These are phyloP conservation scores for Kuschelorhynchus macadamiae DNA, from an alignment of 2,888 invertebrate species.

Conservation along the genomic window DNA sequence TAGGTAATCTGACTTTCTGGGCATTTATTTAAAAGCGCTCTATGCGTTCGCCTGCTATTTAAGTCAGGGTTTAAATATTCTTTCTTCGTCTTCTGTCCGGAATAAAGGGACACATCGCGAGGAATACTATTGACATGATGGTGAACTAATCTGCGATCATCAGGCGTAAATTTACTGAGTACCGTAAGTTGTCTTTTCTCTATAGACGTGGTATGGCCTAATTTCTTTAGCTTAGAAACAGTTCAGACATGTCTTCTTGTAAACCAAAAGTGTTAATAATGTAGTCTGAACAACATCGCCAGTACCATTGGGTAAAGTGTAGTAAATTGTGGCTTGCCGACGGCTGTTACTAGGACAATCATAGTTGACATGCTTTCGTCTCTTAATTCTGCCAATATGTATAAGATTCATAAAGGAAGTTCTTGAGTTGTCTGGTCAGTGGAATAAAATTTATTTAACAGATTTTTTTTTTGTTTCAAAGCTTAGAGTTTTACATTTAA, in stretches of 20 bases:
- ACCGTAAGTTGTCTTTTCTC: constrained; percentile 7
- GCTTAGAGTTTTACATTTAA: background rate
- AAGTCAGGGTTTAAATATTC: constrained; percentile 9
- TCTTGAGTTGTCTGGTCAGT: constrained; percentile 3
- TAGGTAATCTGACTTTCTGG: constrained; percentile 5
- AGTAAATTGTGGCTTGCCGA: constrained; percentile 12
- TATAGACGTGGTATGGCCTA: constrained; percentile 12
- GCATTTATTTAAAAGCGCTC: background rate
- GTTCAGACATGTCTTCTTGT: constrained; percentile 4
- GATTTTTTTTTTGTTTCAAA: constrained; percentile 6
- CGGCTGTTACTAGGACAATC: constrained; percentile 12
- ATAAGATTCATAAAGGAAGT: constrained; percentile 2
- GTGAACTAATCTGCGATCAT: constrained; percentile 7
- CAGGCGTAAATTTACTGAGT: constrained; percentile 5
- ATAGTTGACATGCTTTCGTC: constrained; percentile 15
- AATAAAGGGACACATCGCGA: constrained; percentile 7
- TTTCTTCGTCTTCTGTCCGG: background rate
- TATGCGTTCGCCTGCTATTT: background rate
- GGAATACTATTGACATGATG: constrained; percentile 4
- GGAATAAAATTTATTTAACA: constrained; percentile 12
- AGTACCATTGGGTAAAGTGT: constrained; percentile 20
- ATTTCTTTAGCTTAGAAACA: constrained; percentile 8
- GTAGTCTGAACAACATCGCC: constrained; percentile 19
- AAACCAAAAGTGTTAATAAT: constrained; percentile 13
- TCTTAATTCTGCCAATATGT: constrained; percentile 7